Base-by-base conservation (phyloP, 2,888 invertebrate genomes). In the Euphydryas editha region DNA sequence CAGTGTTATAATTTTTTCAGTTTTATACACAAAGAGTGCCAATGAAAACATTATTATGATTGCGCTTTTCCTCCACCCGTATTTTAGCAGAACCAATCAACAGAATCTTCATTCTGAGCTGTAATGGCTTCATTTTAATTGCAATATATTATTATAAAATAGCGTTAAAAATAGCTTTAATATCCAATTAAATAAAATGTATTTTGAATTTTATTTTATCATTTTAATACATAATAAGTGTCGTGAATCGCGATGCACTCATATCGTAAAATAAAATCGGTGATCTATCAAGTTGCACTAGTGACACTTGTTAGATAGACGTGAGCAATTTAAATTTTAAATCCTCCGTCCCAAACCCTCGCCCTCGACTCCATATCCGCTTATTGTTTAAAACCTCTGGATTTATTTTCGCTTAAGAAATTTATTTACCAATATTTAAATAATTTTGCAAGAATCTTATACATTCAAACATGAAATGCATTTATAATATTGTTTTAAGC, bases 251-350 rank as follows among this genome's bases (percentile, higher is more conserved):
- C 57, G 67, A 64, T 66, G 59, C 66, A 63, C 69, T 74, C 70
- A 69, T 75, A 75, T 72, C 75, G 67, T 67, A 67, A 72, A 82
- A 86, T 85, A 84, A 81, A 81, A 87, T 85, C 87, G 78, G 76
- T 83, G 80, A 91, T 92, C 91, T 81, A 88, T 90, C 90, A 90
- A 82, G 80, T 74, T 73, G 79, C 83, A 79, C 78, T 83, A 82
- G 79, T 86, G 89, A 88, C 89, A 84, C 81, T 83, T 78, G 80
- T 81, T 83, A 85, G 86, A 87, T 86, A 60, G 62, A 54, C 54
- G 65, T 87, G 79, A 81, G 82, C 85, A 87, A 90, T 90, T 90
- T 88, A 88, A 88, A 90, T 90, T 90, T 70, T 65, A 69, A 72
- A 72, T 69, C 72, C 69, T 60, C 17, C 68, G 47, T 20, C 30